These are phyloP conservation scores for Cyclina sinensis DNA, from an alignment of 1,140 invertebrate genomes.

Conservation along the genomic window DNA sequence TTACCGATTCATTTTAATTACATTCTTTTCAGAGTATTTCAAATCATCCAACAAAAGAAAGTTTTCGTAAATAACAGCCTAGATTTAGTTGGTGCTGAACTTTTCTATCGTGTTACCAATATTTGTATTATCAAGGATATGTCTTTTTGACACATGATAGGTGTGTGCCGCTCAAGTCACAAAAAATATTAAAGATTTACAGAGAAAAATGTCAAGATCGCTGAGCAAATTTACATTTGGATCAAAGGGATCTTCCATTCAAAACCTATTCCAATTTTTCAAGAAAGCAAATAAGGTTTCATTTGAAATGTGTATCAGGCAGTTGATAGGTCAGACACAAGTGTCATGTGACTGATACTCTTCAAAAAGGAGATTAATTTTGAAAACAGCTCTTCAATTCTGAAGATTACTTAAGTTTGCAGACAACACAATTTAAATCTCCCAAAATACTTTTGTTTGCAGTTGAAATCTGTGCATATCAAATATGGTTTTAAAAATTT, in stretches of 20 bases:
- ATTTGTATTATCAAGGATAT: conserved; percentile 49
- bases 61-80: not conserved
- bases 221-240: conserved; percentile 63
- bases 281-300: conserved; percentile 65
- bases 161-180: conserved; percentile 59
- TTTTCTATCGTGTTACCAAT: conserved; percentile 49
- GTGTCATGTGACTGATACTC: conserved; percentile 62
- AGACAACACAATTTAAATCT: conserved; percentile 60
- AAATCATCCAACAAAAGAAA: conserved; percentile 20
- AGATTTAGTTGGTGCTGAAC: conserved; percentile 32
- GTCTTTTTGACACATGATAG: conserved; percentile 67
- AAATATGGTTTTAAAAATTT: conserved; percentile 37
- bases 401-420: conserved; percentile 59
- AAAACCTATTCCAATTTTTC: conserved; percentile 66
- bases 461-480: conserved; percentile 52
- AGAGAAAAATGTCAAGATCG: conserved; percentile 67
- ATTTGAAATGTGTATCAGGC: conserved; percentile 60
- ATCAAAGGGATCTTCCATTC: conserved; percentile 69
- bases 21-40: conserved; percentile 19
- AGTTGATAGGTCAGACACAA: conserved; percentile 61
- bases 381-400: conserved; percentile 64
- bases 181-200: conserved; percentile 65
- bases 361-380: conserved; percentile 66
- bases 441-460: conserved; percentile 48
- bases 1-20: conserved; percentile 36